Evolutionary conservation across 2,888 invertebrate genomes (phyloP).

Genomic region (Serrognathus titanus): DNA sequence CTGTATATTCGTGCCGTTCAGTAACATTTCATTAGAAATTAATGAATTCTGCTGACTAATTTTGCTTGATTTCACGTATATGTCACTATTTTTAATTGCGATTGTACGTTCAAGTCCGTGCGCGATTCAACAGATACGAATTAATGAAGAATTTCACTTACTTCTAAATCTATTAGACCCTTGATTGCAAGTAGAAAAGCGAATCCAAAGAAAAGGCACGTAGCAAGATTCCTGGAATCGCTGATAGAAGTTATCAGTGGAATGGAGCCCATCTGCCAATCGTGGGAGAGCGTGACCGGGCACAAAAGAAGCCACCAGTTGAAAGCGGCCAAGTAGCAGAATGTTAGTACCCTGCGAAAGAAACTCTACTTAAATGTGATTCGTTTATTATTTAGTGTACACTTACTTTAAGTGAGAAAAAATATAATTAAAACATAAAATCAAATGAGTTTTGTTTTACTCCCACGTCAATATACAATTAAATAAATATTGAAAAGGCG

Average conservation of each 20-base stretch:
- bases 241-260: conserved; percentile 69
- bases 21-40: too few relatives aligned
- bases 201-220: conserved; percentile 63
- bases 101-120: too few relatives aligned
- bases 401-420: too few relatives aligned
- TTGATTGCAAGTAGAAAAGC: conserved; percentile 60
- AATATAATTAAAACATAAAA: too few relatives aligned
- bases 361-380: conserved; percentile 6
- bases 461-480: too few relatives aligned
- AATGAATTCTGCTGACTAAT: too few relatives aligned
- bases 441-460: too few relatives aligned
- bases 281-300: conserved; percentile 75
- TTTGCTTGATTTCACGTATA: too few relatives aligned
- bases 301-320: conserved; percentile 80
- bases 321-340: conserved; percentile 77
- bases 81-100: too few relatives aligned
- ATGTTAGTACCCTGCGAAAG: conserved; percentile 70
- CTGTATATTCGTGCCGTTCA: too few relatives aligned
- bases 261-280: conserved; percentile 89
- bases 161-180: conserved; percentile 66
- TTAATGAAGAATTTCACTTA: conserved; percentile 40
- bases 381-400: too few relatives aligned
- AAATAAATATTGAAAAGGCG: too few relatives aligned
- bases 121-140: neutral
- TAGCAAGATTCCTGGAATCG: conserved; percentile 71